Evolutionary conservation across 2,113 vertebrate species (phyloP).

Genomic region (Anolis sagrei): DNA sequence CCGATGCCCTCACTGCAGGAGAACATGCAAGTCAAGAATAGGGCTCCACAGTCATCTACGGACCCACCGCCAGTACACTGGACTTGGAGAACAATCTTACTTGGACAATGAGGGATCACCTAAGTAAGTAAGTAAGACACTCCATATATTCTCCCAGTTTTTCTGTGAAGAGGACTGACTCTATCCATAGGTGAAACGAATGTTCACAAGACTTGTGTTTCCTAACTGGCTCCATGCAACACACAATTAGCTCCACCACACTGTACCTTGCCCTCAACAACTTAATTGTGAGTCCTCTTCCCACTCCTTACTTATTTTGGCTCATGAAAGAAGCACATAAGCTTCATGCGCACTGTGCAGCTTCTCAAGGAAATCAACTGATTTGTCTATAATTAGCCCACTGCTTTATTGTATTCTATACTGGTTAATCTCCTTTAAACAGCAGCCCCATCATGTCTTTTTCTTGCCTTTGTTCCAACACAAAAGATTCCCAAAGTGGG

Average conservation of each 20-base stretch:
- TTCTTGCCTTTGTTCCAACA: slow-evolving; percentile 47
- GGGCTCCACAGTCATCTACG: too few relatives aligned
- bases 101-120: too few relatives aligned
- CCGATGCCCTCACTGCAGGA: too few relatives aligned
- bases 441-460: slow-evolving; percentile 8
- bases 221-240: not conserved
- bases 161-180: too few relatives aligned
- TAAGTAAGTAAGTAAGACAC: too few relatives aligned
- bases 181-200: not conserved
- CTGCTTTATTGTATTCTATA: slow-evolving; percentile 37
- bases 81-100: too few relatives aligned
- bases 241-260: not conserved
- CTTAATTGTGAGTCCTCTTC: not conserved
- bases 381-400: slow-evolving; percentile 46
- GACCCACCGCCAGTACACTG: too few relatives aligned
- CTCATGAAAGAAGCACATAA: slow-evolving; percentile 23
- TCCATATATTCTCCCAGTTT: too few relatives aligned
- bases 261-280: not conserved
- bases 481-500: slow-evolving; percentile 17
- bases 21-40: too few relatives aligned
- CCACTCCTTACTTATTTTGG: slow-evolving; percentile 12
- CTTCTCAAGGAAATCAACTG: slow-evolving; percentile 35
- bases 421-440: slow-evolving; percentile 41
- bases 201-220: not conserved
- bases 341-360: slow-evolving; percentile 18